Evolutionary conservation across 1,140 invertebrate genomes (phyloP).

Genomic region (Coptotermes formosanus): DNA sequence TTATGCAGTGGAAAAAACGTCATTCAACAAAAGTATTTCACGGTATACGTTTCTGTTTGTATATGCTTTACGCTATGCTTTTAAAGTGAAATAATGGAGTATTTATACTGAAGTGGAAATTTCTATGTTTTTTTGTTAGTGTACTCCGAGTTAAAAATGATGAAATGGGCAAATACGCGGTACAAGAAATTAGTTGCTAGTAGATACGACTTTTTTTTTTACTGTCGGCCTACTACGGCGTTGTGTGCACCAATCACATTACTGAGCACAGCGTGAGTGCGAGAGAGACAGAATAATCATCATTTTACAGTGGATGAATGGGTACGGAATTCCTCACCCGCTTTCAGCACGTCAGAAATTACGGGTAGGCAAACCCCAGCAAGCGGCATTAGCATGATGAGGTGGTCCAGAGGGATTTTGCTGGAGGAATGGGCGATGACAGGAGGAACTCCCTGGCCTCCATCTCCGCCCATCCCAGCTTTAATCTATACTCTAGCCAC

Average conservation of each 20-base stretch:
- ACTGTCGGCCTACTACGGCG: not conserved
- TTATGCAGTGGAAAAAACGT: too few relatives aligned
- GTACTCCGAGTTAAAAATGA: not conserved
- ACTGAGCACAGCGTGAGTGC: not conserved
- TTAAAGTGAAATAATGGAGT: not conserved
- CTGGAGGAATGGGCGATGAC: not conserved
- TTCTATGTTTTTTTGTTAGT: not conserved
- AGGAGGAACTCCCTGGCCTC: not conserved
- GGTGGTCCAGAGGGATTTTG: not conserved
- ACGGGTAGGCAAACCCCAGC: not conserved
- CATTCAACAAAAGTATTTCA: too few relatives aligned
- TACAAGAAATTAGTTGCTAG: conserved; percentile 10
- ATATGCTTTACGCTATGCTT: not conserved
- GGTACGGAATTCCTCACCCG: not conserved
- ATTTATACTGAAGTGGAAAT: not conserved
- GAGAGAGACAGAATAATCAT: conserved; percentile 7
- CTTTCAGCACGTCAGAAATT: conserved; percentile 16
- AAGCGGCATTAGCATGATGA: conserved; percentile 17
- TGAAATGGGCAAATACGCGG: conserved; percentile 1
- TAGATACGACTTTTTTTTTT: not conserved
- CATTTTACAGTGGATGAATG: not conserved
- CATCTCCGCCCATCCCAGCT: not conserved
- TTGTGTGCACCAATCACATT: conserved; percentile 18
- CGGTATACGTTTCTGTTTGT: too few relatives aligned
- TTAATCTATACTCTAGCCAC: not conserved